phyloP scores from a whole-genome alignment of 1,140 invertebrate genomes.

The Geopemphigus sp. region DNA sequence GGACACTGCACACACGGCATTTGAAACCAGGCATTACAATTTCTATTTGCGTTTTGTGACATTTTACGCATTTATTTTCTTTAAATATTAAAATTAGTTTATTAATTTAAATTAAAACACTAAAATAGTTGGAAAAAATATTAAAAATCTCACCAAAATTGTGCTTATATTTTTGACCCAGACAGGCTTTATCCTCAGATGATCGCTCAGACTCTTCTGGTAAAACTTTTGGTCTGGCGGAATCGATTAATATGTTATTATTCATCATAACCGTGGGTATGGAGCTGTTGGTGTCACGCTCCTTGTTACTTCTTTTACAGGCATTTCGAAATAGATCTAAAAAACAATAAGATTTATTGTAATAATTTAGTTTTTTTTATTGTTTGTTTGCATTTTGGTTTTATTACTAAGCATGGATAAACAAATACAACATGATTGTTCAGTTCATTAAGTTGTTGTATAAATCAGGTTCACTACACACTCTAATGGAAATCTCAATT shows the following conservation, averaged over 20 bases:
- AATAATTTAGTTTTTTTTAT: not conserved
- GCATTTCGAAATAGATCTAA: constrained; percentile 40
- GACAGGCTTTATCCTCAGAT: constrained; percentile 21
- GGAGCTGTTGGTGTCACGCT: constrained; percentile 42
- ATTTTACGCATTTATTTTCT: constrained; percentile 42
- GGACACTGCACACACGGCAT: constrained; percentile 27
- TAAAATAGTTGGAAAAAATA: not conserved
- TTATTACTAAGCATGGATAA: not conserved
- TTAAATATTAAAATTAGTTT: not conserved
- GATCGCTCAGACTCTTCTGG: constrained; percentile 45
- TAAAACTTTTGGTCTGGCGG: constrained; percentile 49
- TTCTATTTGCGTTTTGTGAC: constrained; percentile 24
- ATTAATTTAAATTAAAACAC: not conserved
- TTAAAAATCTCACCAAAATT: constrained; percentile 11
- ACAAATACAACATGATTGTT: constrained; percentile 30
- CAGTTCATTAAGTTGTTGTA: not conserved
- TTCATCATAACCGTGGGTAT: constrained; percentile 39
- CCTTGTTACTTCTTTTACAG: constrained; percentile 35
- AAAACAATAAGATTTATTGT: constrained; percentile 1
- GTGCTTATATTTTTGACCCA: constrained; percentile 28
- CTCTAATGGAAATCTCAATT: not conserved
- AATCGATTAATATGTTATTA: constrained; percentile 37
- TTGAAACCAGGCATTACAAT: constrained; percentile 24
- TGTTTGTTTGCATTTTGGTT: not conserved
- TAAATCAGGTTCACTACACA: not conserved